Evolutionary conservation across 2,113 vertebrate species (phyloP).

Genomic region (Paradoxurus hermaphroditus): DNA sequence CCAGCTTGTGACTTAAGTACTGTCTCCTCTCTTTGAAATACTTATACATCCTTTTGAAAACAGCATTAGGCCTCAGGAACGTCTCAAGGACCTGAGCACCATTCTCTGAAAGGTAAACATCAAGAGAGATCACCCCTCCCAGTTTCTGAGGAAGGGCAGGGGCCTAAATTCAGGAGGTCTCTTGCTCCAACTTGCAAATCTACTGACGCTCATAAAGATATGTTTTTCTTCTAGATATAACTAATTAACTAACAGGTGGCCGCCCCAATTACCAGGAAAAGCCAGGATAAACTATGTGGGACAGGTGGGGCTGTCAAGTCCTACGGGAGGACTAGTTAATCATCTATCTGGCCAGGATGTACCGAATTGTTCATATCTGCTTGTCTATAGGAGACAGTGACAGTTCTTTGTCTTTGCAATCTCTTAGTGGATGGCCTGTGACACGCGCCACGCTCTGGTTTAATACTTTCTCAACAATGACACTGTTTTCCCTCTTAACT

Average conservation of each 20-base stretch:
- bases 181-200: not conserved
- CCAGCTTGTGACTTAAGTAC: not conserved
- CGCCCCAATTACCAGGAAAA: not conserved
- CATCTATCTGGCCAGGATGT: not conserved
- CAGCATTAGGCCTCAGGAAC: not conserved
- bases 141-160: not conserved
- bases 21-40: not conserved
- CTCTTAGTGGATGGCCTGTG: not conserved
- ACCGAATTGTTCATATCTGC: not conserved
- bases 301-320: not conserved
- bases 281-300: not conserved
- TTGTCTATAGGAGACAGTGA: not conserved
- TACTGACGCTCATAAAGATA: not conserved
- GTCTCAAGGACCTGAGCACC: not conserved
- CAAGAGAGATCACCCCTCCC: not conserved
- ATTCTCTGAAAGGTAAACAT: not conserved
- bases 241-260: not conserved
- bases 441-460: not conserved
- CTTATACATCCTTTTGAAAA: not conserved
- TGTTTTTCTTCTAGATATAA: not conserved
- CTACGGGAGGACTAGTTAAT: not conserved
- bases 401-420: not conserved
- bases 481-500: not conserved
- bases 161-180: not conserved
- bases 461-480: not conserved